phyloP scores from a whole-genome alignment of 2,888 invertebrate species.

The Syrista parreyssii region DNA sequence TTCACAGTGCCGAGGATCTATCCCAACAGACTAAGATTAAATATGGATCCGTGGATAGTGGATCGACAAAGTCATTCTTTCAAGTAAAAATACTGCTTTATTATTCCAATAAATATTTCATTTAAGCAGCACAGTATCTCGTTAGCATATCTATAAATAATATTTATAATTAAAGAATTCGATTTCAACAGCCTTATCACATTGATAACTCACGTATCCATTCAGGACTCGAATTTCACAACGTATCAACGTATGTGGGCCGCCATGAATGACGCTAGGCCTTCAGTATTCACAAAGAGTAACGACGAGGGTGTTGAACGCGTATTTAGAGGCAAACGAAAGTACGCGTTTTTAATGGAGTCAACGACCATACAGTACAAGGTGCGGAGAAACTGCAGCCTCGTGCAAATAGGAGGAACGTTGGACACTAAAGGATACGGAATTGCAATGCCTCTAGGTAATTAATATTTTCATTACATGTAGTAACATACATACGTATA shows the following conservation, averaged over 20 bases:
- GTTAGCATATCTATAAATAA: background rate
- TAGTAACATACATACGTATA: no score
- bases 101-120: conserved; percentile 7
- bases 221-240: conserved; percentile 90
- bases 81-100: conserved; percentile 72
- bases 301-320: conserved; percentile 93
- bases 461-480: conserved; percentile 61
- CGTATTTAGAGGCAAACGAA: conserved; percentile 85
- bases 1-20: conserved; percentile 94
- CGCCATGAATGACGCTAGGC: conserved; percentile 90
- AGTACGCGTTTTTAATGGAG: conserved; percentile 98
- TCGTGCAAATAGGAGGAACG: conserved; percentile 91
- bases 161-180: no score
- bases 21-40: conserved; percentile 97
- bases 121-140: background rate
- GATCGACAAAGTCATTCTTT: conserved; percentile 95
- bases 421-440: conserved; percentile 96
- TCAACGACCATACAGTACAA: conserved; percentile 96
- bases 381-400: conserved; percentile 88
- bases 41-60: conserved; percentile 93
- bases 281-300: conserved; percentile 85
- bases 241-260: conserved; percentile 97
- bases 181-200: no score
- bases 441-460: conserved; percentile 93
- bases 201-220: background rate